phyloP scores from a whole-genome alignment of 2,888 invertebrate genomes.

The Melanostoma scalare region DNA sequence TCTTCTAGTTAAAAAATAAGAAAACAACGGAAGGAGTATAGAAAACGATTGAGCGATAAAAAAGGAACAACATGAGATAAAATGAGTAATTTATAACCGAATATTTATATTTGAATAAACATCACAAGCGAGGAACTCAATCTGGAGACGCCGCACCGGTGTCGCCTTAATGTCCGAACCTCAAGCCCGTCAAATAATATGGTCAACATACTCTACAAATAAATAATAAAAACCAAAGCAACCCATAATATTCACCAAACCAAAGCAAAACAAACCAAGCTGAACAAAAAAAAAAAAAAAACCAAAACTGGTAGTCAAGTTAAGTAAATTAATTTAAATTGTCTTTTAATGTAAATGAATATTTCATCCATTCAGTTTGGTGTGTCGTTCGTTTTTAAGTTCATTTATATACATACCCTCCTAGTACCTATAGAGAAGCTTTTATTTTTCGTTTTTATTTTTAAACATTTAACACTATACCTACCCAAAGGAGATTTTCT shows the following conservation, averaged over 20 bases:
- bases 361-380: conserved; percentile 76
- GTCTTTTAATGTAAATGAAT: conserved; percentile 81
- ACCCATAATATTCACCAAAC: conserved; percentile 27
- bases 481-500: conserved; percentile 66
- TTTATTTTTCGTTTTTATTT: conserved; percentile 52
- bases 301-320: conserved; percentile 78
- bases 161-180: conserved; percentile 46
- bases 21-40: too few species aligned
- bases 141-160: too few species aligned
- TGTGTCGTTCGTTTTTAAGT: conserved; percentile 47
- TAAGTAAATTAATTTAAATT: conserved; percentile 82
- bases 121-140: too few species aligned
- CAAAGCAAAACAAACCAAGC: conserved; percentile 65
- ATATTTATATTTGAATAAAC: too few species aligned
- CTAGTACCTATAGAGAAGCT: conserved; percentile 20
- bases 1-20: too few species aligned
- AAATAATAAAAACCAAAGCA: conserved; percentile 32
- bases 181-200: conserved; percentile 20
- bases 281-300: conserved; percentile 54
- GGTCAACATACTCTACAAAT: conserved; percentile 46
- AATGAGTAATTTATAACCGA: too few species aligned
- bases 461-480: conserved; percentile 61
- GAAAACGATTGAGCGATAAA: too few species aligned
- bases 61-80: too few species aligned
- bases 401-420: conserved; percentile 15